A percentile compares a stretch with the other conserved stretches of the same genome.
These are phyloP conservation scores for Mola mola DNA, from an alignment of 2,113 vertebrate genomes.

Conservation along the genomic window DNA sequence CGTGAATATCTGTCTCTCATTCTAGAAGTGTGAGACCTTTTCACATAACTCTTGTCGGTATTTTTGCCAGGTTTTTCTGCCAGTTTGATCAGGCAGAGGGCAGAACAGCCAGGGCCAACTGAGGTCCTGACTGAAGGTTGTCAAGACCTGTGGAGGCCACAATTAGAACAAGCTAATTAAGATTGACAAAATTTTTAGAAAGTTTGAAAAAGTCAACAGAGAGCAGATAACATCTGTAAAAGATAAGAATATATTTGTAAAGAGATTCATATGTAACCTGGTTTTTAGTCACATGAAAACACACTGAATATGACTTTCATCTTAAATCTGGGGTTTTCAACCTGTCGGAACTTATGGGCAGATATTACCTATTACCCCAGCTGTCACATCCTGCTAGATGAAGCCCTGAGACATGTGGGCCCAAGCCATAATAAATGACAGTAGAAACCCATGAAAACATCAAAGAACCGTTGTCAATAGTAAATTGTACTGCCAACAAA, in stretches of 20 bases:
- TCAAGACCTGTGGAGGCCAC: conserved; percentile 70
- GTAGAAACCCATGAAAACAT: not conserved
- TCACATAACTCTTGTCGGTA: conserved; percentile 41
- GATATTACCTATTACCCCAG: too few species aligned
- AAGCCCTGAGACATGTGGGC: too few species aligned
- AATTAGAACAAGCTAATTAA: conserved; percentile 79
- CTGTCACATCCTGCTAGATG: too few species aligned
- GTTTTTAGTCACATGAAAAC: too few species aligned
- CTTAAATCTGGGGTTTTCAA: too few species aligned
- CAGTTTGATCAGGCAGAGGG: conserved; percentile 52
- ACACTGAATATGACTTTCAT: too few species aligned
- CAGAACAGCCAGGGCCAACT: conserved; percentile 41
- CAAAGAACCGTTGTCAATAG: not conserved
- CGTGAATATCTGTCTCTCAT: too few species aligned
- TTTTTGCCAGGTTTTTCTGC: conserved; percentile 44
- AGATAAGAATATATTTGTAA: not conserved
- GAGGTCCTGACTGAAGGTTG: conserved; percentile 69
- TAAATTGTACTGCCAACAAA: not conserved
- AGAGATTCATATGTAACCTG: not conserved
- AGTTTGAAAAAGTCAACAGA: conserved; percentile 64
- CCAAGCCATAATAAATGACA: too few species aligned
- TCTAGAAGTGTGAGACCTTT: not conserved
- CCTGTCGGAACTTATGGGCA: too few species aligned
- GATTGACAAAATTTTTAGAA: conserved; percentile 47
- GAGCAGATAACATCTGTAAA: conserved; percentile 3